Evolutionary conservation across 2,797 vertebrate genomes (phyloP).

Genomic region (Pteropus rufus): DNA sequence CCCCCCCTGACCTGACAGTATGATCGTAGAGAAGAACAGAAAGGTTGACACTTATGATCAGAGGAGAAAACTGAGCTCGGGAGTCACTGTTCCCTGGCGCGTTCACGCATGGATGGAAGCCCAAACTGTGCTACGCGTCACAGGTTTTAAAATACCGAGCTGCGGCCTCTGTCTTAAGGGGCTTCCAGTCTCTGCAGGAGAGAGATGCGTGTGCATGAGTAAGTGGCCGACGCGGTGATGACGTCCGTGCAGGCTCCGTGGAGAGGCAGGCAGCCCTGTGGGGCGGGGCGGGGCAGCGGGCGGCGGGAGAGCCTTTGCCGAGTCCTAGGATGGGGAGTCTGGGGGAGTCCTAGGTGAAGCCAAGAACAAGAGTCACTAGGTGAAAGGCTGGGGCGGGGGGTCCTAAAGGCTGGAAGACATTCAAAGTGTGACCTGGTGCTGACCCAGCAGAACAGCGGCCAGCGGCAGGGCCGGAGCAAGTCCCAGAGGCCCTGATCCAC

Average conservation of each 20-base stretch:
- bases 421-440: background rate
- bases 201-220: background rate
- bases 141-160: background rate
- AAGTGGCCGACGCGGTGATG: background rate
- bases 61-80: background rate
- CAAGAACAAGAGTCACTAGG: background rate
- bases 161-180: background rate
- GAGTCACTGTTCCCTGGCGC: background rate
- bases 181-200: background rate
- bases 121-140: background rate
- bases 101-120: background rate
- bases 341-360: no score
- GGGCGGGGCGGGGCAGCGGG: background rate
- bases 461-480: background rate
- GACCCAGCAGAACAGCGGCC: background rate
- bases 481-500: background rate
- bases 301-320: background rate
- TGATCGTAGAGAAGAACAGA: background rate
- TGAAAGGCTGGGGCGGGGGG: background rate
- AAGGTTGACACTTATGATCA: background rate
- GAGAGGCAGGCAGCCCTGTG: background rate
- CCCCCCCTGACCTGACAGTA: background rate
- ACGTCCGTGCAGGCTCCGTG: background rate
- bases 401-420: background rate
- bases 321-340: background rate